These are phyloP conservation scores for Bombus terrestris DNA, from an alignment of 1,140 invertebrate species.

Conservation along the genomic window DNA sequence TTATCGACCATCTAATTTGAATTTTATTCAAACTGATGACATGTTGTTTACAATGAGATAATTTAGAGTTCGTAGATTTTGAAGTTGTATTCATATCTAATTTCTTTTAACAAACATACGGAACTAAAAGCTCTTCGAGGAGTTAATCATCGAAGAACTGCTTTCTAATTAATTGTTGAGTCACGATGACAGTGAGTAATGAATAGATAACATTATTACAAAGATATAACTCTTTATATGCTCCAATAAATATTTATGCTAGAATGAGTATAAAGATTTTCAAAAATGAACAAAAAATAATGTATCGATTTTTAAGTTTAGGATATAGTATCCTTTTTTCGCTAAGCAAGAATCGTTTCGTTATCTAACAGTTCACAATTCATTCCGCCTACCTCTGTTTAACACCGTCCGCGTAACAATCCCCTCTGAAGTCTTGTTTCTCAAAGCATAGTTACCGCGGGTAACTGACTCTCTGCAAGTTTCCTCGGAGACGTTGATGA, in stretches of 20 bases:
- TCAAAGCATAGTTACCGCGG: neutral
- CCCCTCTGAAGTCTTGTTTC: neutral
- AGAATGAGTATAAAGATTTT: too few relatives aligned
- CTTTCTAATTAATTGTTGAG: neutral
- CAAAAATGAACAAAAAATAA: neutral
- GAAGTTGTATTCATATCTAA: neutral
- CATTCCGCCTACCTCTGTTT: neutral
- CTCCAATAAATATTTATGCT: too few relatives aligned
- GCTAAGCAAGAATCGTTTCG: neutral
- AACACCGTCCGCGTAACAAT: constrained; percentile 4
- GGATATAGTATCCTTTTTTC: neutral
- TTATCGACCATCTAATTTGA: neutral
- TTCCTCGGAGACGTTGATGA: constrained; percentile 49
- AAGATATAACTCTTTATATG: too few relatives aligned
- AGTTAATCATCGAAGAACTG: too few relatives aligned
- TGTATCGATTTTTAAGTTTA: neutral
- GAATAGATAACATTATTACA: neutral
- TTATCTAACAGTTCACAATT: neutral
- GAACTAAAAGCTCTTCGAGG: neutral
- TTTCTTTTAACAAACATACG: neutral
- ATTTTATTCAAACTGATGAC: neutral
- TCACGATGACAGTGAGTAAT: neutral
- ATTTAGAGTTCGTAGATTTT: neutral
- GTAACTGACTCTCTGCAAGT: constrained; percentile 35
- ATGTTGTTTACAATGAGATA: neutral